Percentiles rank a stretch among this genome's conserved stretches.
These are phyloP conservation scores for Chlorops oryzae DNA, from an alignment of 1,140 invertebrate genomes.

Conservation along the genomic window DNA sequence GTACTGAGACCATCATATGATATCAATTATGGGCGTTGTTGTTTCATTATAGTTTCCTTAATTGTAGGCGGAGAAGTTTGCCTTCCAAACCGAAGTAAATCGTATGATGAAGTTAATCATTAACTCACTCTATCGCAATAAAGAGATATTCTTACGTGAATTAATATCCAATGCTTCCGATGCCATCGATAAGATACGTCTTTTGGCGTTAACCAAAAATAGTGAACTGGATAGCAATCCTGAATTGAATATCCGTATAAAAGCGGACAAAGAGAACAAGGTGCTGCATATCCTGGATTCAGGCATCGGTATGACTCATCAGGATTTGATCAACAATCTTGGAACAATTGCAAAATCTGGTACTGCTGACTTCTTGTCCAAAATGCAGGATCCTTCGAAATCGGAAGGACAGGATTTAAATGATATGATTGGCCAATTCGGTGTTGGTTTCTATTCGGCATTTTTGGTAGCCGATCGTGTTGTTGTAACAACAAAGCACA, in stretches of 20 bases:
- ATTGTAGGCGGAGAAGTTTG: constrained; percentile 74
- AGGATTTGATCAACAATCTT: constrained; percentile 91
- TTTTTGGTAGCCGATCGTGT: constrained; percentile 90
- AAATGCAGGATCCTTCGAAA: constrained; percentile 71
- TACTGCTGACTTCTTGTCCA: constrained; percentile 94
- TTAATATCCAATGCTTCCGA: constrained; percentile 96
- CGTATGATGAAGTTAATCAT: constrained; percentile 99
- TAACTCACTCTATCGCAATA: constrained; percentile 96
- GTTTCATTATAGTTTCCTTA: constrained; percentile 4
- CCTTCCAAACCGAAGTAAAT: constrained; percentile 95
- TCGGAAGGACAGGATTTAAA: constrained; percentile 56
- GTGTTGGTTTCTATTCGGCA: constrained; percentile 96
- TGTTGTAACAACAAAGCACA: constrained; percentile 91
- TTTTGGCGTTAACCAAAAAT: constrained; percentile 85
- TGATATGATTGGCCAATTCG: constrained; percentile 93
- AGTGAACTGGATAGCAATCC: constrained; percentile 68
- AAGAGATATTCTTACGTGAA: constrained; percentile 97
- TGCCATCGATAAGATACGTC: constrained; percentile 90
- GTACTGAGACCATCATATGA: constrained; percentile 18
- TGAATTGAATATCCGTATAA: constrained; percentile 89
- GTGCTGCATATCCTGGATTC: constrained; percentile 93
- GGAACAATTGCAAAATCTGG: constrained; percentile 99
- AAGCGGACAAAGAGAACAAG: constrained; percentile 93
- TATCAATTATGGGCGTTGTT: background rate
- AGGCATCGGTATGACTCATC: constrained; percentile 96